A percentile compares a stretch with the other conserved stretches of the same genome.
These are phyloP conservation scores for Lepilemur ruficaudatus DNA, from an alignment of 2,797 vertebrate genomes.

Conservation along the genomic window DNA sequence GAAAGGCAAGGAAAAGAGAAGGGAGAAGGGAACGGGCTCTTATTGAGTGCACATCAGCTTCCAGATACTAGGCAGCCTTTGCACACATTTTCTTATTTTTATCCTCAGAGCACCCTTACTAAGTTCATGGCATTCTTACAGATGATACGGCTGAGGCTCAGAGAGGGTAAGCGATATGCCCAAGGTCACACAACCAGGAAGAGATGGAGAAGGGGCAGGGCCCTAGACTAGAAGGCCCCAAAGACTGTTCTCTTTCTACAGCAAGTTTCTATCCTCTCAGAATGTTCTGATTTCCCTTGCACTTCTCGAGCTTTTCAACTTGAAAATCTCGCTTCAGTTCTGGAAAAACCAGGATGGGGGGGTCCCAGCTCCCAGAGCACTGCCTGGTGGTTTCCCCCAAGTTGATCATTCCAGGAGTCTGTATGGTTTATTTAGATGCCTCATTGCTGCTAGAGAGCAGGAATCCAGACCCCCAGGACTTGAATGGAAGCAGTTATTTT, in stretches of 20 bases:
- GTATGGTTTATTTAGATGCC: background rate
- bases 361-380: background rate
- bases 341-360: background rate
- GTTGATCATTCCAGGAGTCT: background rate
- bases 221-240: background rate
- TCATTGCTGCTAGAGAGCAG: background rate
- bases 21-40: background rate
- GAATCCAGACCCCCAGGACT: background rate
- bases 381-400: fast-evolving
- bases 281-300: background rate
- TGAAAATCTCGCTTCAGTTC: background rate
- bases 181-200: background rate
- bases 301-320: background rate
- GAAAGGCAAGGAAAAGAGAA: background rate
- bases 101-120: background rate
- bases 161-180: background rate
- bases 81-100: background rate
- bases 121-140: background rate
- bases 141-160: background rate
- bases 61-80: background rate
- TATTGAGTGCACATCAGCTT: fast-evolving
- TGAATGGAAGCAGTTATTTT: background rate
- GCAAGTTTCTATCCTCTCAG: background rate
- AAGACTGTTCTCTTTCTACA: background rate
- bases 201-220: too few species aligned